Percentiles rank a stretch among this genome's conserved stretches.
Conservation (phyloP, 2,888 invertebrate genomes). For the Cephonodes hylas region DNA sequence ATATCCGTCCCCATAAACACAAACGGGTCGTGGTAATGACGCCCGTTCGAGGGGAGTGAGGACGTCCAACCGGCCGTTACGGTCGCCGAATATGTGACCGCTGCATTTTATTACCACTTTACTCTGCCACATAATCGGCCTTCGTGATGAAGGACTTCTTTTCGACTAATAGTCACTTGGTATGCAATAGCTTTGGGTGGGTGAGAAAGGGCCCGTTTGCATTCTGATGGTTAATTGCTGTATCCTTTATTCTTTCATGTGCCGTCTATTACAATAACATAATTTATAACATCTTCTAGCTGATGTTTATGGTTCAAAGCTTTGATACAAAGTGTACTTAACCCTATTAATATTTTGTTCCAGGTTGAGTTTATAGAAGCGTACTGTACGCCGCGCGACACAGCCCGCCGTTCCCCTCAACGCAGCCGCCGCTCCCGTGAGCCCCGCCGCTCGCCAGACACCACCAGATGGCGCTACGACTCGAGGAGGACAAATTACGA, state of each 20-base stretch:
- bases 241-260: neutral
- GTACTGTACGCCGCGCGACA: slow-evolving; percentile 87
- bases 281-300: neutral
- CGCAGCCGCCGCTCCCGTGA: slow-evolving; percentile 71
- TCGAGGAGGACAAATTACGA: slow-evolving; percentile 69
- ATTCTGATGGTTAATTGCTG: slow-evolving; percentile 22
- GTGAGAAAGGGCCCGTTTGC: slow-evolving; percentile 11
- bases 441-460: slow-evolving; percentile 68
- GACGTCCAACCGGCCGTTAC: slow-evolving; percentile 74
- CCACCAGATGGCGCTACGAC: slow-evolving; percentile 74
- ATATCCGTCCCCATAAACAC: slow-evolving; percentile 77
- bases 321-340: slow-evolving; percentile 9
- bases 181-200: slow-evolving; percentile 37
- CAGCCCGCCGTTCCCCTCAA: slow-evolving; percentile 74
- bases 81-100: slow-evolving; percentile 78
- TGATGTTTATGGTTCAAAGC: neutral
- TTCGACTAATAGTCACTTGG: slow-evolving; percentile 64
- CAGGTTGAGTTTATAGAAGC: slow-evolving; percentile 88
- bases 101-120: slow-evolving; percentile 82
- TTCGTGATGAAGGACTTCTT: slow-evolving; percentile 76
- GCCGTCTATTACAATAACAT: neutral
- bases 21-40: slow-evolving; percentile 77
- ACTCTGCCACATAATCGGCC: slow-evolving; percentile 80
- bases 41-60: slow-evolving; percentile 67
- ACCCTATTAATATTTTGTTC: slow-evolving; percentile 47